Base-by-base conservation (phyloP, 64 coral and sea anemone species). In the Dendrophyllia cribrosa region DNA sequence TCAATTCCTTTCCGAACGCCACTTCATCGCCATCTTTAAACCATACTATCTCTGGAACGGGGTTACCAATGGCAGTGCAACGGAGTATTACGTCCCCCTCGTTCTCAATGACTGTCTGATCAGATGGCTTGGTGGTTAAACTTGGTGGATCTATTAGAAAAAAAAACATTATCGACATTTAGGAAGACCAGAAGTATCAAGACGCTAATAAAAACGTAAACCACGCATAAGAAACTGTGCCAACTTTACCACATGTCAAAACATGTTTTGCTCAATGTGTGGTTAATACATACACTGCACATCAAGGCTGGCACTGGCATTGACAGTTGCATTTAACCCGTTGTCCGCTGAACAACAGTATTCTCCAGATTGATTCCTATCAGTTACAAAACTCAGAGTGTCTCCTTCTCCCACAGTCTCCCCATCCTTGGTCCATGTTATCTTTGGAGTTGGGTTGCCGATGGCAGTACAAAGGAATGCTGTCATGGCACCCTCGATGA, bases 361-460 rank as follows among this genome's bases (percentile, higher is more conserved):
- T 67, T 84, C 7, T 51, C 80, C 80, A 21, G 61, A 21, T 1
- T 67, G 4, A 50, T 84, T 84, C 14, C 79, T 62, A 4, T 19
- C 12, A 0, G 80, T n/a, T 5, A 9, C 19, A 84, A 84, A 22
- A 3, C 45, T 68, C 7, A 84, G 43, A 4, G 44, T 67, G 0
- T 66, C 10, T 84, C 61, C 80, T 50, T 9, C 6, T 1, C 2
- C 80, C 80, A 84, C 80, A 84, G 19, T 49, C 10, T 11, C 66
- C 19, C 60, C 60, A 84, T 84, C 62, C 45, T 51, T 66, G 3
- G 16, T 61, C 77, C 77, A 79, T 6, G 51, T 79, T 59, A 79
- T 60, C 4, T 14, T 22, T 61, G 77, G 77, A 0, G 4, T 6
- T 16, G 77, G 77, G 55, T 79, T 79, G 2, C 77, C 77, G 43